Evolutionary conservation across 2,888 invertebrate species (phyloP), one percentile per base, ranked within the genome.

Genomic region (Pherbina coryleti): DNA sequence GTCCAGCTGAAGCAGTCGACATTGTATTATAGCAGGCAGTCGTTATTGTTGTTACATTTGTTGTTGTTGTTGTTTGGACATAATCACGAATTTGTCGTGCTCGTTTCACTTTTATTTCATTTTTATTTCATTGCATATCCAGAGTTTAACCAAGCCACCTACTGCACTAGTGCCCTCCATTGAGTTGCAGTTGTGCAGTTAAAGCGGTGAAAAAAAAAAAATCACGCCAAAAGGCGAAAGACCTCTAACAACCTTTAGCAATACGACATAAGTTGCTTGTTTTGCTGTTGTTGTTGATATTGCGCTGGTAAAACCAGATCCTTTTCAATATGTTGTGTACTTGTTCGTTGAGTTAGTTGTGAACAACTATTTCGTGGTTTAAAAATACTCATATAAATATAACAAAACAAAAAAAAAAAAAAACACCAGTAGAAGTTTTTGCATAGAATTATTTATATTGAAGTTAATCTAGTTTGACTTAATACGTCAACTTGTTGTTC

Each of bases 161-260:
- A 44, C 44, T 44, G 44, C 44, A 44, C 44, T 44, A 44, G 44
- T 44, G 44, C 44, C 44, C 19, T 25, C 62, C 62, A 62, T 25
- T 62, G 28, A 5, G 14, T 17, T 62, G 28, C 62, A 9, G n/a
- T 19, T 62, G 62, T 17, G 28, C 31, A 17, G 25, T 9, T 25
- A 55, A 5, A 19, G 44, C 44, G 2, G 44, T 17, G 22, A 57
- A 3, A 3, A 57, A 62, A 62, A 5, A 28, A 62, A 62, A 69
- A 69, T 5, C 44, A 1, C 44, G 49, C 17, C 22, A 69, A 69
- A 31, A 69, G 66, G 66, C 69, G 49, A 44, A 69, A 44, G 69
- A 49, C 69, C 69, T 69, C 44, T n/a, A 49, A 69, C 69, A 69
- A 69, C 69, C 69, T 69, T 69, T 69, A 14, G 49, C n/a, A 69